Percentiles rank a stretch among this genome's conserved stretches.
phyloP scores from a whole-genome alignment of 2,113 vertebrate genomes.

The Formicarius rufipectus region DNA sequence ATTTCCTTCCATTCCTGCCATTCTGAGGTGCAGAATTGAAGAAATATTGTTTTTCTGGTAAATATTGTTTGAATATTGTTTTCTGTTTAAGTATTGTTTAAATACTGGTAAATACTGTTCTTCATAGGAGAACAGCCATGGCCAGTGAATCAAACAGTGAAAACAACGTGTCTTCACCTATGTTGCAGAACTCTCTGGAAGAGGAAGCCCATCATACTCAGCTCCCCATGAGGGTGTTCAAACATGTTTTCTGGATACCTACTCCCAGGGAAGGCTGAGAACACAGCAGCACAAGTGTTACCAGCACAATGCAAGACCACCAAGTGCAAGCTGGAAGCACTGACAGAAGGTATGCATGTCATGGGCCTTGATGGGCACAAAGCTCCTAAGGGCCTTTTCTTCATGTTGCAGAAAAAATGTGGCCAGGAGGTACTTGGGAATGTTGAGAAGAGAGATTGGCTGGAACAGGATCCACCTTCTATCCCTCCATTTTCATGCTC shows the following conservation, averaged over 20 bases:
- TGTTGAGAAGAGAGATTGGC: background rate
- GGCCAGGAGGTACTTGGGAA: background rate
- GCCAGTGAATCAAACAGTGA: background rate
- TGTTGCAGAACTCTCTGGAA: background rate
- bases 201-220: background rate
- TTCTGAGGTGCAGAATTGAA: background rate
- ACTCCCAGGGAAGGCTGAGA: background rate
- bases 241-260: background rate
- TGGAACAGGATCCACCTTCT: background rate
- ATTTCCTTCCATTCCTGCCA: background rate
- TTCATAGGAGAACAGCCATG: background rate
- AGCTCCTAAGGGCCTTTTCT: background rate
- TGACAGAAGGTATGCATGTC: accelerated
- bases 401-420: accelerated
- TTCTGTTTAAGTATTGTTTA: too few relatives aligned
- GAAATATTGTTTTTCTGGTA: too few relatives aligned
- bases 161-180: background rate
- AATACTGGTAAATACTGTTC: background rate
- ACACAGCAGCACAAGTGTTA: background rate
- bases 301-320: background rate
- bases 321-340: background rate
- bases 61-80: too few relatives aligned
- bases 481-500: background rate
- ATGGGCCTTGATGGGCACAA: background rate
- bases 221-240: background rate